Conservation (phyloP, 1,140 invertebrate genomes). For the Drosophila saltans region DNA sequence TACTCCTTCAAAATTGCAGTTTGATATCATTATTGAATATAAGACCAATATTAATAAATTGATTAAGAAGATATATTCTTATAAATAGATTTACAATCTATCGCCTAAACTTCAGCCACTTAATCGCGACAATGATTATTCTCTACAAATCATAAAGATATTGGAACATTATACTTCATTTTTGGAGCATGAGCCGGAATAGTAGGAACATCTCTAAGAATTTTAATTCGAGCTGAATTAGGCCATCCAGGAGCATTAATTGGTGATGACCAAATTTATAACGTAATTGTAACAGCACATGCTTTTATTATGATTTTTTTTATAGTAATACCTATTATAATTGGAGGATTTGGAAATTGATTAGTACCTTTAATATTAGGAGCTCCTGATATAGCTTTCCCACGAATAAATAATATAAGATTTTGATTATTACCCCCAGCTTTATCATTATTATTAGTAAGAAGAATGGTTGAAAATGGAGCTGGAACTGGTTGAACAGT, state of each 20-base stretch:
- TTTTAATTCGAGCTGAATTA: slow-evolving; percentile 89
- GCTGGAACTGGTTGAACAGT: slow-evolving; percentile 88
- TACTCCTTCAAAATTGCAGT: slow-evolving; percentile 85
- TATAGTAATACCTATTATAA: slow-evolving; percentile 90
- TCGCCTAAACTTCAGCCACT: slow-evolving; percentile 85
- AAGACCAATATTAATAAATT: slow-evolving; percentile 60
- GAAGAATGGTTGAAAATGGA: slow-evolving; percentile 86
- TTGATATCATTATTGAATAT: slow-evolving; percentile 84
- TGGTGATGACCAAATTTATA: slow-evolving; percentile 89
- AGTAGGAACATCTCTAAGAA: slow-evolving; percentile 86
- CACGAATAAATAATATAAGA: slow-evolving; percentile 91
- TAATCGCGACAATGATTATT: slow-evolving; percentile 85
- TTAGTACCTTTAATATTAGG: slow-evolving; percentile 89
- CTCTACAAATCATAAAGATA: slow-evolving; percentile 91
- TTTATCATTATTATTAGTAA: slow-evolving; percentile 85
- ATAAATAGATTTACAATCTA: slow-evolving; percentile 86
- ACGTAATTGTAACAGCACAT: slow-evolving; percentile 88
- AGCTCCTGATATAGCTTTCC: slow-evolving; percentile 89
- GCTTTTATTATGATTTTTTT: slow-evolving; percentile 91
- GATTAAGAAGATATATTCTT: slow-evolving; percentile 84
- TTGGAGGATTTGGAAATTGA: slow-evolving; percentile 92
- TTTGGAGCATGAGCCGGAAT: slow-evolving; percentile 88
- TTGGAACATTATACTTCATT: slow-evolving; percentile 90
- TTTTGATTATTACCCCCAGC: slow-evolving; percentile 89
- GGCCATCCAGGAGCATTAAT: slow-evolving; percentile 85